These are phyloP conservation scores for Fissipunctia ypsillon DNA, from an alignment of 2,888 invertebrate species.

Conservation along the genomic window DNA sequence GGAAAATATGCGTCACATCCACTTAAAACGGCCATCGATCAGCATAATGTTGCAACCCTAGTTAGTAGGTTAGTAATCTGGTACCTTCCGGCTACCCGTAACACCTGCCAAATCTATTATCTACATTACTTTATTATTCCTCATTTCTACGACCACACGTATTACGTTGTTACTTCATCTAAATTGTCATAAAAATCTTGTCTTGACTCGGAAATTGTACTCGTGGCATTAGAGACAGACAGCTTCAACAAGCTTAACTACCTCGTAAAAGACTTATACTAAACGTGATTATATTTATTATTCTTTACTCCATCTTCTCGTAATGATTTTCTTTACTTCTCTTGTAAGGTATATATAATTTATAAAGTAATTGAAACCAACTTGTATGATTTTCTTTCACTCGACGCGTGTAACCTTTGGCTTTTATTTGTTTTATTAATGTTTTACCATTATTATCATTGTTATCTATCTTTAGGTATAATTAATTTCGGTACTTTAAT, in stretches of 20 bases:
- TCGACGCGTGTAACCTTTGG: slow-evolving; percentile 17
- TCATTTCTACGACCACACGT: no score
- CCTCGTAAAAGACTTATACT: slow-evolving; percentile 5
- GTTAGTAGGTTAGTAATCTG: no score
- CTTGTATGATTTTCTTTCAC: no score
- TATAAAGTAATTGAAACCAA: no score
- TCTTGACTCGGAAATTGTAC: background rate
- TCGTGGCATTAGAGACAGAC: background rate
- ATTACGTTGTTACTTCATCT: background rate
- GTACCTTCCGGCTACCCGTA: no score
- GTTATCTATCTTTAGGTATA: background rate
- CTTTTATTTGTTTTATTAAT: slow-evolving; percentile 25
- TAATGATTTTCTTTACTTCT: background rate
- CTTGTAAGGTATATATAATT: slow-evolving; percentile 1
- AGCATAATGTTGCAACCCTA: no score
- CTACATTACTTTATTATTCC: background rate
- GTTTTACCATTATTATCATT: background rate
- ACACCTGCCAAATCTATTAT: background rate
- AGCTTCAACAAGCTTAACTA: slow-evolving; percentile 8
- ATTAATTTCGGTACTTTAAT: background rate
- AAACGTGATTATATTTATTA: slow-evolving; percentile 7
- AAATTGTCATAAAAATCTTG: background rate
- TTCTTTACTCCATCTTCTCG: slow-evolving; percentile 1
- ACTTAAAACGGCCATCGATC: no score
- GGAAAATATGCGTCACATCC: no score